A percentile compares a stretch with the other conserved stretches of the same genome.
Evolutionary conservation across 2,888 invertebrate genomes (phyloP).

Genomic region (Malacosoma neustria): DNA sequence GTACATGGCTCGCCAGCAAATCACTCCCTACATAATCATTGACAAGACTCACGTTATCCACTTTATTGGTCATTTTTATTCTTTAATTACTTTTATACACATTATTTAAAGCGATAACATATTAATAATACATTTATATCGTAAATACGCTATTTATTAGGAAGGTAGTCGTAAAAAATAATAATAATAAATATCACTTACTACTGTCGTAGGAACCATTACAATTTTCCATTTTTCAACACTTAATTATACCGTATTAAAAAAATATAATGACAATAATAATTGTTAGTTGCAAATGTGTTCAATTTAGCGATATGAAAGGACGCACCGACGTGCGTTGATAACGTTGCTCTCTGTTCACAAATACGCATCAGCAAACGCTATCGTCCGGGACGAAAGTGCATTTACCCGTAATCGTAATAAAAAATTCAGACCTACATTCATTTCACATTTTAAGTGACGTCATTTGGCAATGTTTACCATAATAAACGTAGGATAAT

Average conservation of each 20-base stretch:
- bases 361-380: background rate
- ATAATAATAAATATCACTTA: slow-evolving; percentile 32
- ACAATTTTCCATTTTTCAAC: slow-evolving; percentile 45
- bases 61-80: slow-evolving; percentile 61
- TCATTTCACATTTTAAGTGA: no score
- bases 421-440: background rate
- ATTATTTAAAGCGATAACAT: slow-evolving; percentile 50
- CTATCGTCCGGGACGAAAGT: background rate
- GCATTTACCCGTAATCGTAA: background rate
- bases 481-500: no score
- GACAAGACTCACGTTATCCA: slow-evolving; percentile 53
- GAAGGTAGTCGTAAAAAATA: slow-evolving; percentile 33
- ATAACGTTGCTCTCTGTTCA: background rate
- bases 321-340: background rate
- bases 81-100: slow-evolving; percentile 47
- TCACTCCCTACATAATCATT: slow-evolving; percentile 63
- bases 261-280: background rate
- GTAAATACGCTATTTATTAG: slow-evolving; percentile 30
- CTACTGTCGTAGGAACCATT: slow-evolving; percentile 61
- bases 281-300: background rate
- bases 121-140: slow-evolving; percentile 28
- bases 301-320: background rate
- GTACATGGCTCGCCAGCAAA: slow-evolving; percentile 67
- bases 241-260: background rate
- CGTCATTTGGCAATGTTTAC: no score